phyloP scores from a whole-genome alignment of 1,140 invertebrate genomes.

The Phymorhynchus buccinoides region DNA sequence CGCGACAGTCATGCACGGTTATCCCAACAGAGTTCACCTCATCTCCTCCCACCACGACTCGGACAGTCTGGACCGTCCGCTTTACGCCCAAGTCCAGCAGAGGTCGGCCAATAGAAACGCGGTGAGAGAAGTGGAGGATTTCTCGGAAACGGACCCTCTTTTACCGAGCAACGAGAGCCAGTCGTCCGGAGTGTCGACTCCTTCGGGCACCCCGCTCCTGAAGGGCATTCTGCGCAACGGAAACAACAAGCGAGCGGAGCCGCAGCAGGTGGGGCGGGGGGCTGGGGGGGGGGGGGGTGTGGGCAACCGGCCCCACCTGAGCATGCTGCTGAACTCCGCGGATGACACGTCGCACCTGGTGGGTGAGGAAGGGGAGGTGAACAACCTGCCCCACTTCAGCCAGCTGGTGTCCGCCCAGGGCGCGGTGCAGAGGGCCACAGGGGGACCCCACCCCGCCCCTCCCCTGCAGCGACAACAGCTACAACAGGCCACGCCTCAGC shows the following conservation, averaged over 20 bases:
- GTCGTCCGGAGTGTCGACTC: neutral
- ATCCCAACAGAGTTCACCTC: conserved; percentile 23
- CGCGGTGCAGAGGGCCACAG: neutral
- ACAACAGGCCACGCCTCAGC: neutral
- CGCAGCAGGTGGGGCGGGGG: neutral
- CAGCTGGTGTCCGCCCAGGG: conserved; percentile 30
- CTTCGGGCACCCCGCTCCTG: neutral
- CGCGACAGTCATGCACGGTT: neutral
- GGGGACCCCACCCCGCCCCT: neutral
- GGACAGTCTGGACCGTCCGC: neutral
- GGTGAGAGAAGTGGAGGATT: conserved; percentile 1
- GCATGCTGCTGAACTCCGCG: conserved; percentile 26
- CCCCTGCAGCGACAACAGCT: neutral
- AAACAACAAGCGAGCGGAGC: neutral
- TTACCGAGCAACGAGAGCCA: neutral
- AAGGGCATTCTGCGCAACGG: neutral
- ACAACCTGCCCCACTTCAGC: conserved; percentile 27
- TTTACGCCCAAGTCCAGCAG: neutral
- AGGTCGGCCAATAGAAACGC: neutral
- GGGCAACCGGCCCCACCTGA: conserved; percentile 30
- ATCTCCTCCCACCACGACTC: neutral
- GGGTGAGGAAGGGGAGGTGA: neutral
- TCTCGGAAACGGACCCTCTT: conserved; percentile 29
- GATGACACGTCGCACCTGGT: neutral
- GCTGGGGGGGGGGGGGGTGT: neutral